A percentile compares a stretch with the other conserved stretches of the same genome.
phyloP scores from a whole-genome alignment of 2,113 vertebrate species.

The Pipra filicauda region DNA sequence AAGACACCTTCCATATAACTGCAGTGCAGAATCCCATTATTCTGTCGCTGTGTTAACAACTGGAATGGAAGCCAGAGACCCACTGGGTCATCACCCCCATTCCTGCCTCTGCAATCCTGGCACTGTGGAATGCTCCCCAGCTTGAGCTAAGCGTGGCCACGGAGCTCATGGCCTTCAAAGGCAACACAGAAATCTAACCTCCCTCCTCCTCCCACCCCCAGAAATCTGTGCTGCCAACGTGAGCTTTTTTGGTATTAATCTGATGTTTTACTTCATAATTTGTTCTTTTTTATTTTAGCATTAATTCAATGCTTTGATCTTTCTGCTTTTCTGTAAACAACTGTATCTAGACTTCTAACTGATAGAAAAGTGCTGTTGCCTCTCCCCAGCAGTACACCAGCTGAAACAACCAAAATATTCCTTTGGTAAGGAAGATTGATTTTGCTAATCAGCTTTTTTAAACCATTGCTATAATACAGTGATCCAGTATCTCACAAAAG shows the following conservation, averaged over 20 bases:
- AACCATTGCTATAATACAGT: not conserved
- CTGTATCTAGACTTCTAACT: not conserved
- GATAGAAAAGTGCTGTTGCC: not conserved
- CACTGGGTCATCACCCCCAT: not conserved
- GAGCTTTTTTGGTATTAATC: not conserved
- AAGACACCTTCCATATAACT: conserved; percentile 66
- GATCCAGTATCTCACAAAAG: not conserved
- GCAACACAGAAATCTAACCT: not conserved
- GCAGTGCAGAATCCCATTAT: conserved; percentile 41
- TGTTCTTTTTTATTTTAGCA: not conserved
- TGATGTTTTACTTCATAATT: not conserved
- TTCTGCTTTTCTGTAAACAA: not conserved
- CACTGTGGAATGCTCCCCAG: not conserved
- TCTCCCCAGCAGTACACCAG: not conserved
- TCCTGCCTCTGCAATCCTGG: not conserved
- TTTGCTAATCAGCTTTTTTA: not conserved
- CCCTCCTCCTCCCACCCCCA: not conserved
- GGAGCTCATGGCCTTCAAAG: not conserved
- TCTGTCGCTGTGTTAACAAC: conserved; percentile 49
- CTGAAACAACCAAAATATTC: not conserved
- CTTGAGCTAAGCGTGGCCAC: not conserved
- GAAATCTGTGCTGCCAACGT: not conserved
- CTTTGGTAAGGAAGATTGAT: not conserved
- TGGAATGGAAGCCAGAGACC: conserved; percentile 39
- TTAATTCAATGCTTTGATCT: not conserved